These are phyloP conservation scores for Sciurus vulgaris DNA, from an alignment of 2,797 vertebrate genomes.

Conservation along the genomic window DNA sequence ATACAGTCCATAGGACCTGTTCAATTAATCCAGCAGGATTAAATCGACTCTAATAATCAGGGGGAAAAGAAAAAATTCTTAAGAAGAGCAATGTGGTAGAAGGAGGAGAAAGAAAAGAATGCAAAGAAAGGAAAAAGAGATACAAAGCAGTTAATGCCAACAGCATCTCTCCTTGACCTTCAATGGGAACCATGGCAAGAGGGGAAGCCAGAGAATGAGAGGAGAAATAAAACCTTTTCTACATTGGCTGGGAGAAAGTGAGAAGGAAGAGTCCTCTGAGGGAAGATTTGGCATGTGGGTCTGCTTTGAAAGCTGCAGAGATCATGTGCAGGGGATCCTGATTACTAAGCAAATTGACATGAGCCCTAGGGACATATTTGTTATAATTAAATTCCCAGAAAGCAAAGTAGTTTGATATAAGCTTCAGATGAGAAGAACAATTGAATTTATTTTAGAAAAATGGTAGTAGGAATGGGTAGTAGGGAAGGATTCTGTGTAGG, in stretches of 20 bases:
- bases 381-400: slow-evolving; percentile 66
- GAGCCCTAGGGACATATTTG: neutral
- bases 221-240: neutral
- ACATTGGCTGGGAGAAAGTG: neutral
- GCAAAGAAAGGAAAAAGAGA: neutral
- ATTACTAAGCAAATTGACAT: slow-evolving; percentile 14
- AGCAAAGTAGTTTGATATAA: slow-evolving; percentile 55
- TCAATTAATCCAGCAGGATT: neutral
- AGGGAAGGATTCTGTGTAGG: neutral
- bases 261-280: neutral
- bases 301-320: neutral
- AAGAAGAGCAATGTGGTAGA: neutral
- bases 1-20: neutral
- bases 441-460: slow-evolving; percentile 46
- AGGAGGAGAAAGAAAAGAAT: neutral
- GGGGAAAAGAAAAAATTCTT: neutral
- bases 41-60: slow-evolving; percentile 45
- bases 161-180: neutral
- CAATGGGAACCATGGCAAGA: neutral
- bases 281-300: neutral
- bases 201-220: neutral
- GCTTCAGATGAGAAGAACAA: slow-evolving; percentile 47
- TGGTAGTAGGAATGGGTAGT: neutral
- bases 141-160: neutral
- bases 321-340: neutral